These are phyloP conservation scores for Uropsilus gracilis DNA, from an alignment of 2,113 vertebrate species.

Conservation along the genomic window DNA sequence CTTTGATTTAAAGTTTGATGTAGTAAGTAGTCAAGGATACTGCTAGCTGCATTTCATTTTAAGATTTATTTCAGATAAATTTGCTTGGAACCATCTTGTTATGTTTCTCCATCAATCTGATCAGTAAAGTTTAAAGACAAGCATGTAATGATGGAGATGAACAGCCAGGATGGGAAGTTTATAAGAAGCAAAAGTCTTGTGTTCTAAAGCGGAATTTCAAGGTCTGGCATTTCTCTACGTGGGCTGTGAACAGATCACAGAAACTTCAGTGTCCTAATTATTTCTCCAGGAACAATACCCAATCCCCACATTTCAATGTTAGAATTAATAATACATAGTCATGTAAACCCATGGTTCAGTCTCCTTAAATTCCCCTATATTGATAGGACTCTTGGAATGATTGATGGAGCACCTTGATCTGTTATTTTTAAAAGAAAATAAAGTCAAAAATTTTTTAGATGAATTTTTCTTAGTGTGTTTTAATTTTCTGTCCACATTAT, in stretches of 20 bases:
- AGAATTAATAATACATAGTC: background rate
- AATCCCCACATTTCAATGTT: background rate
- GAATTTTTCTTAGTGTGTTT: background rate
- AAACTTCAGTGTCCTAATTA: background rate
- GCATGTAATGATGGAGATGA: background rate
- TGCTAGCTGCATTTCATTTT: background rate
- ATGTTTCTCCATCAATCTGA: background rate
- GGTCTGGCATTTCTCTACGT: background rate
- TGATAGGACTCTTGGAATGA: background rate
- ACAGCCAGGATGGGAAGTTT: background rate
- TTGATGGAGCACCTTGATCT: background rate
- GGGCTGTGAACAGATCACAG: background rate
- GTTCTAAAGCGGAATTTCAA: background rate
- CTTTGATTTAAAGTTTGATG: slow-evolving; percentile 26
- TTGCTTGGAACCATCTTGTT: background rate
- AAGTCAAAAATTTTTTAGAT: background rate
- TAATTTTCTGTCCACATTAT: background rate
- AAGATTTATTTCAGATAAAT: slow-evolving; percentile 30
- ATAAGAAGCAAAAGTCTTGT: background rate
- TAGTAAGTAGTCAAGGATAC: background rate
- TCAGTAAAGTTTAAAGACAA: background rate
- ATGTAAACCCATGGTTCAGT: background rate
- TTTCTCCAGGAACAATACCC: background rate
- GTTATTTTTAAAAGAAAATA: background rate
- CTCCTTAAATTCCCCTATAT: background rate